Evolutionary conservation across 1,140 invertebrate genomes (phyloP).

Genomic region (Cyclargus thomasi): DNA sequence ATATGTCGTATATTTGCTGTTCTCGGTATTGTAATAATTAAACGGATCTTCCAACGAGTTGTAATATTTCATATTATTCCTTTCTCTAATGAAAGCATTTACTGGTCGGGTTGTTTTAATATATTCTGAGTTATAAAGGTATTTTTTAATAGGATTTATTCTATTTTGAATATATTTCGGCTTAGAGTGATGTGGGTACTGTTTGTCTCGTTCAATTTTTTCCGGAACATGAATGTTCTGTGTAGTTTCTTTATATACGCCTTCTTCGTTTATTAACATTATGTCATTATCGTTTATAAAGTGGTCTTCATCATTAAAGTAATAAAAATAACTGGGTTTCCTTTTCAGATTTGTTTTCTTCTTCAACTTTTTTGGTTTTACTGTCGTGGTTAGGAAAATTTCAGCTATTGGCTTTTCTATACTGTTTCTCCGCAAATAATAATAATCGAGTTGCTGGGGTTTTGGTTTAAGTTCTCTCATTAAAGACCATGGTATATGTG

Average conservation of each 20-base stretch:
- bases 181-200: slow-evolving; percentile 28
- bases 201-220: slow-evolving; percentile 24
- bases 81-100: neutral
- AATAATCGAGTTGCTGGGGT: neutral
- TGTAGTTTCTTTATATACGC: slow-evolving; percentile 31
- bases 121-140: slow-evolving; percentile 30
- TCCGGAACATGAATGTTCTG: neutral
- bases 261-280: neutral
- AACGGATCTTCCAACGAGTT: slow-evolving; percentile 22
- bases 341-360: neutral
- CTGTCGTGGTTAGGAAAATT: neutral
- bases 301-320: neutral
- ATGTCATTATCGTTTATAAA: neutral
- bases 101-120: slow-evolving; percentile 15
- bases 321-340: neutral
- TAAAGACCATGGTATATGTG: neutral
- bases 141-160: slow-evolving; percentile 42
- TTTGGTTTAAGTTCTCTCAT: neutral
- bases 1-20: slow-evolving; percentile 19
- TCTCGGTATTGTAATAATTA: slow-evolving; percentile 24
- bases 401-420: neutral
- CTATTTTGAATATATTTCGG: slow-evolving; percentile 41
- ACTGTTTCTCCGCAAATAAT: neutral
- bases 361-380: neutral
- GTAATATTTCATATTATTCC: slow-evolving; percentile 11